phyloP scores from a whole-genome alignment of 2,797 vertebrate genomes.

The Trachurus trachurus region DNA sequence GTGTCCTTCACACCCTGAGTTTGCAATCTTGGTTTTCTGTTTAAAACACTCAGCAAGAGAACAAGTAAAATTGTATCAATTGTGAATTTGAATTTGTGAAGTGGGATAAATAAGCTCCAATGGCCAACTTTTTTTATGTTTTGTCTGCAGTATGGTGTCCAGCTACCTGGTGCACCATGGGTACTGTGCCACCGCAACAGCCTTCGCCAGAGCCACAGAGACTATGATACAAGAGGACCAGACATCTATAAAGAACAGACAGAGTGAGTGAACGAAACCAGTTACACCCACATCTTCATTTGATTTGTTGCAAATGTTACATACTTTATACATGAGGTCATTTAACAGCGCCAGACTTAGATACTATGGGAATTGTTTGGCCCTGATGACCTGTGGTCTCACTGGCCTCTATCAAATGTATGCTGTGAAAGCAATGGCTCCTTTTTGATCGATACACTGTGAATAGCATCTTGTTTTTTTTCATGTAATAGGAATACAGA shows the following conservation, averaged over 20 bases:
- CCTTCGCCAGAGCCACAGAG: conserved; percentile 96
- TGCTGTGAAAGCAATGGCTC: neutral
- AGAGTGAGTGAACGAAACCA: conserved; percentile 91
- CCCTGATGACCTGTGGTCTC: neutral
- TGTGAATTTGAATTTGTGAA: neutral
- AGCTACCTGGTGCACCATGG: conserved; percentile 99
- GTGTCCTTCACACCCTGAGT: neutral
- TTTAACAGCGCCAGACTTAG: neutral
- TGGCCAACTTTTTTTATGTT: neutral
- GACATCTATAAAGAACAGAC: conserved; percentile 98
- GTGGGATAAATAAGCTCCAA: neutral
- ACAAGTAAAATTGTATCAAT: neutral
- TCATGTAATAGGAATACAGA: conserved; percentile 93
- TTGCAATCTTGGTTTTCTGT: neutral
- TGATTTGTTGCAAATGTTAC: neutral
- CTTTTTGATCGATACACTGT: conserved; percentile 1
- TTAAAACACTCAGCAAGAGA: too few relatives aligned
- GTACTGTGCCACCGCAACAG: conserved; percentile 96
- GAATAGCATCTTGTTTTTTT: conserved; percentile 21
- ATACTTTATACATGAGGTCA: neutral
- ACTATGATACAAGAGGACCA: conserved; percentile 97
- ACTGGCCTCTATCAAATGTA: conserved; percentile 22
- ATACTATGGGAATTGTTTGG: conserved; percentile 2
- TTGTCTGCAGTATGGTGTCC: conserved; percentile 92
- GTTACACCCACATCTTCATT: neutral